A percentile compares a stretch with the other conserved stretches of the same genome.
phyloP scores from a whole-genome alignment of 2,888 invertebrate genomes.

The Ophion obscuratus region DNA sequence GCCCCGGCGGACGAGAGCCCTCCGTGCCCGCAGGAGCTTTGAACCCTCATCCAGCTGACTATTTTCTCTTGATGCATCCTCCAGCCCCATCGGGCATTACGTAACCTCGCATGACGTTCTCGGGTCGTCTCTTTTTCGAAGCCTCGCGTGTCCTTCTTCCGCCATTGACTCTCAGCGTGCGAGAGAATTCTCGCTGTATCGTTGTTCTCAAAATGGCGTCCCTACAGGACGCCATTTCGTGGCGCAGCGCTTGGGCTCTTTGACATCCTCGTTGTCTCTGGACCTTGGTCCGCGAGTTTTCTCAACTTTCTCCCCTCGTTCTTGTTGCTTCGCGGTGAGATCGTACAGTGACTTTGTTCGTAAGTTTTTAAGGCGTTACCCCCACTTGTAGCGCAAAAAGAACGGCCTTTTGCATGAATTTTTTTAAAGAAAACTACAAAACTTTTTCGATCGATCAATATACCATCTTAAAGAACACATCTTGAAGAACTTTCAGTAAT shows the following conservation, averaged over 20 bases:
- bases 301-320: too few species aligned
- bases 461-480: too few species aligned
- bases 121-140: neutral
- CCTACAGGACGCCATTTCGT: slow-evolving; percentile 8
- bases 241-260: neutral
- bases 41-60: slow-evolving; percentile 1
- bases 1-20: slow-evolving; percentile 56
- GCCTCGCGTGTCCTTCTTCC: neutral
- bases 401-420: too few species aligned
- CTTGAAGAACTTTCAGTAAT: too few species aligned
- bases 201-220: slow-evolving; percentile 1
- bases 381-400: too few species aligned
- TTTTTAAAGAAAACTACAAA: too few species aligned
- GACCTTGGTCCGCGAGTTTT: too few species aligned
- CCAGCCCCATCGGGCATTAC: slow-evolving; percentile 54
- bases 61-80: slow-evolving; percentile 15
- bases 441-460: too few species aligned
- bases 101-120: neutral
- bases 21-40: slow-evolving; percentile 17
- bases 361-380: too few species aligned
- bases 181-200: slow-evolving; percentile 16
- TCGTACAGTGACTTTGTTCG: too few species aligned
- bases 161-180: slow-evolving; percentile 31
- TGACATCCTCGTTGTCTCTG: too few species aligned
- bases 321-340: too few species aligned